Evolutionary conservation across 1,140 invertebrate species (phyloP), one percentile per base, ranked within the genome.

Genomic region (Drosophila mauritiana): DNA sequence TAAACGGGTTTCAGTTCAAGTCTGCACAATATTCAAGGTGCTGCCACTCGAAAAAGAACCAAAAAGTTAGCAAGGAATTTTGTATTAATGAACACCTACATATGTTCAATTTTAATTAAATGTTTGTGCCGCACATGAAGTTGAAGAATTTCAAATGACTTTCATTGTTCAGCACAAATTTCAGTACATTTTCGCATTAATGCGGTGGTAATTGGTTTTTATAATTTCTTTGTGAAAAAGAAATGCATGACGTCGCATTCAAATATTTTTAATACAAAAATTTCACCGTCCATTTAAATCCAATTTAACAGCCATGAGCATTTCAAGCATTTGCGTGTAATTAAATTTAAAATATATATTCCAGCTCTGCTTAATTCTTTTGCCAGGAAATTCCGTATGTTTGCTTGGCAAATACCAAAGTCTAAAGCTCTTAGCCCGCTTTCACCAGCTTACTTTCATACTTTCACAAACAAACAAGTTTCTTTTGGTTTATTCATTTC

Each of bases 1-100:
- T 86, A 75, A 68, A 67, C 17, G 63, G 62, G 42, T 45, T 65
- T 53, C 61, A 56, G 15, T 57, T 37, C 17, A 40, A 64, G 45
- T 42, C 39, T 48, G 42, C 34, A 62, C 42, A 58, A 12, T 36
- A 58, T 43, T 7, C 25, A 10, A 34, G 42, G 54, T 45, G 53
- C 53, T 58, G 59, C 59, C 42, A 1, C n/a, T 2, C 10, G n/a
- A 10, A n/a, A 37, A 17, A 17, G 20, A 45, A 17, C 31, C 4
- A 15, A 34, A 25, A 37, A 65, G 20, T 22, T 22, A 22, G 20
- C 20, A 22, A 0, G 64, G 61, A 58, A 42, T 62, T 59, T 5
- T 17, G 17, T 42, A 59, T 62, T 58, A 12, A 22, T 10, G 25
- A 42, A 62, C 59, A 58, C 25, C 17, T 15, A 42, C 25, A 40